Conservation (phyloP, 2,113 vertebrate species). For the Laticauda laticaudata region DNA sequence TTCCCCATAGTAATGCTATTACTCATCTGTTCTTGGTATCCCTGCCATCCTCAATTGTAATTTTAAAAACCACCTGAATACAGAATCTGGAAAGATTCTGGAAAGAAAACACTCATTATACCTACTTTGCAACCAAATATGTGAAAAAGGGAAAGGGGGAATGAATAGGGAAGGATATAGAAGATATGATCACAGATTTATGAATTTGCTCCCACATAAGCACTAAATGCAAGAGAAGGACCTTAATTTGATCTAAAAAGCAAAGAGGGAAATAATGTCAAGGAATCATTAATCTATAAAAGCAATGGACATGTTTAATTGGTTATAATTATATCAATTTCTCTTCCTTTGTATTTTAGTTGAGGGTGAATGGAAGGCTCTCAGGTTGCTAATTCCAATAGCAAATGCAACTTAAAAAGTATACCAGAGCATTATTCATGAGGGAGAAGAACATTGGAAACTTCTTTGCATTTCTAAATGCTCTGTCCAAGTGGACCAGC, state of each 20-base stretch:
- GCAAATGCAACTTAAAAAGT: neutral
- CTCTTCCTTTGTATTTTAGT: neutral
- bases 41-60: slow-evolving; percentile 18
- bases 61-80: slow-evolving; percentile 36
- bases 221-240: neutral
- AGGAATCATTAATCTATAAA: slow-evolving; percentile 25
- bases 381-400: neutral
- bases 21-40: slow-evolving; percentile 37
- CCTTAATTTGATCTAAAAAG: slow-evolving; percentile 27
- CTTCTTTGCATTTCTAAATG: neutral
- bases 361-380: neutral
- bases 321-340: neutral
- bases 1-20: slow-evolving; percentile 15
- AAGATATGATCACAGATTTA: slow-evolving; percentile 10
- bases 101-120: slow-evolving; percentile 8
- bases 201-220: neutral
- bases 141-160: slow-evolving; percentile 1
- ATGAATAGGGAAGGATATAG: neutral
- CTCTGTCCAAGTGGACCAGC: no score
- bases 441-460: neutral
- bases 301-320: slow-evolving; percentile 25
- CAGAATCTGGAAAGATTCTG: neutral
- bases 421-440: neutral
- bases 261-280: slow-evolving; percentile 39
- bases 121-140: slow-evolving; percentile 3